Conservation (phyloP, 1,140 invertebrate species). For the Orchestia grillus region DNA sequence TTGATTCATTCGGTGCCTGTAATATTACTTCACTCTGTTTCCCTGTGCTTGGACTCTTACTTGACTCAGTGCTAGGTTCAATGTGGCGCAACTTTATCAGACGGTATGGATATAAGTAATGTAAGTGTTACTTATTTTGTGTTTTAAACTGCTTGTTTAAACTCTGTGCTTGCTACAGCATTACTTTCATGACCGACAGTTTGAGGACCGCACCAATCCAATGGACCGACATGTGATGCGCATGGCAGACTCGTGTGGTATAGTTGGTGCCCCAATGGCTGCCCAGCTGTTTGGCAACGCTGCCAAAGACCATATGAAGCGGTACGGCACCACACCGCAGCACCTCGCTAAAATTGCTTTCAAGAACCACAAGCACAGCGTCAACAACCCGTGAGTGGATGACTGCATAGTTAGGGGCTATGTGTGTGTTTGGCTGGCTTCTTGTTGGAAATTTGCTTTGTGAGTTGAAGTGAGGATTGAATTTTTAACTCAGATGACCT, state of each 20-base stretch:
- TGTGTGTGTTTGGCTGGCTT: background rate
- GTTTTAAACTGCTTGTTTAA: background rate
- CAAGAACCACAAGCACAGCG: slow-evolving; percentile 97
- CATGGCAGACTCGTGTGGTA: slow-evolving; percentile 81
- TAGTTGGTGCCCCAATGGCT: slow-evolving; percentile 86
- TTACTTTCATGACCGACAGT: slow-evolving; percentile 72
- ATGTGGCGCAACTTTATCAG: no score
- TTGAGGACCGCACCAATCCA: slow-evolving; percentile 90
- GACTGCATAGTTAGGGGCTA: background rate
- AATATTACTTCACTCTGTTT: no score
- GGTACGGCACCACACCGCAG: slow-evolving; percentile 92
- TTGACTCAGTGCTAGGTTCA: no score
- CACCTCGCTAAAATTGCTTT: slow-evolving; percentile 98
- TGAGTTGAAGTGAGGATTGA: background rate
- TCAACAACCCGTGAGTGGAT: slow-evolving; percentile 87
- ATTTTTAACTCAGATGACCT: background rate
- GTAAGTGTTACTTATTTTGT: background rate
- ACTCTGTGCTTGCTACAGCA: background rate
- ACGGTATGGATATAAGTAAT: no score
- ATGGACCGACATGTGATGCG: slow-evolving; percentile 92
- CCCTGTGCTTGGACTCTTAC: no score
- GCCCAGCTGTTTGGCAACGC: slow-evolving; percentile 98
- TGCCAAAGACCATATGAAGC: slow-evolving; percentile 96
- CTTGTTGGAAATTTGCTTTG: background rate
- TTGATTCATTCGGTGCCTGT: no score